Evolutionary conservation across 2,113 vertebrate genomes (phyloP).

Genomic region (Austrofundulus limnaeus): DNA sequence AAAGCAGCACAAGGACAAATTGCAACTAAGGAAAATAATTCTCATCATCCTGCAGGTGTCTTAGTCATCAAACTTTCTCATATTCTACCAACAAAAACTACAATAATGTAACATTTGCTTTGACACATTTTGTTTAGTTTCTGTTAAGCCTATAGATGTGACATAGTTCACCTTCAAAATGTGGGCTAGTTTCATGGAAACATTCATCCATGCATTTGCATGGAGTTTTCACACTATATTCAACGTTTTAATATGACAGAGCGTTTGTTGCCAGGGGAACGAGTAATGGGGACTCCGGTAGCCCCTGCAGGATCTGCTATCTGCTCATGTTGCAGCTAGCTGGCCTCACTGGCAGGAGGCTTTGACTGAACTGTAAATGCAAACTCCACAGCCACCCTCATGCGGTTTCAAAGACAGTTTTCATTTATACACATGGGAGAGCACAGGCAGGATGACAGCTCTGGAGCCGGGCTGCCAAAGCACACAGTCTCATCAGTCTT

Average conservation of each 20-base stretch:
- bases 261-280: neutral
- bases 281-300: neutral
- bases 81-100: neutral
- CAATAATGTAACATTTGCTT: too few relatives aligned
- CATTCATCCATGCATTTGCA: neutral
- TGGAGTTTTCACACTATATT: neutral
- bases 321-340: neutral
- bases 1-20: neutral
- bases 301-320: neutral
- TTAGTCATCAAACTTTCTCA: neutral
- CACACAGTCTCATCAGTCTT: neutral
- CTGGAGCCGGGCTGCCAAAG: neutral
- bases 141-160: too few relatives aligned
- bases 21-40: neutral
- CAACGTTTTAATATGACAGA: neutral
- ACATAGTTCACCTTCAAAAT: neutral
- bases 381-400: neutral
- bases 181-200: neutral
- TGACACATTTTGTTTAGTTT: neutral
- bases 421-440: neutral
- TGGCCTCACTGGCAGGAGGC: neutral
- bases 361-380: neutral
- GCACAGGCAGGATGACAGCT: neutral
- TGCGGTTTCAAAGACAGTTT: slow-evolving; percentile 3
- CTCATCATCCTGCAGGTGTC: neutral